Evolutionary conservation across 2,797 vertebrate genomes (phyloP).

Genomic region (Anguilla obscura): DNA sequence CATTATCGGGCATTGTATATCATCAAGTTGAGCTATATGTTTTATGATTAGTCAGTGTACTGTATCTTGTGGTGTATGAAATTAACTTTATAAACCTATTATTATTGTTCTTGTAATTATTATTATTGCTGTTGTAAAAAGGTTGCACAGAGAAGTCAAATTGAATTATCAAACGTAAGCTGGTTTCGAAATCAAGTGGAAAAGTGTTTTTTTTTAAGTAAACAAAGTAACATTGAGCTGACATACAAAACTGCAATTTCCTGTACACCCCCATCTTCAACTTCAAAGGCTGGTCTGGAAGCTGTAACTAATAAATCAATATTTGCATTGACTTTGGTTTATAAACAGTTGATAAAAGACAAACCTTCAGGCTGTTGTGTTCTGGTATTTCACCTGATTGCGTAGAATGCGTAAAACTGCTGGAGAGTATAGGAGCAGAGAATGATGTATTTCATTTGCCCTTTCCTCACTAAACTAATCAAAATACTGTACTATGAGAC

Average conservation of each 20-base stretch:
- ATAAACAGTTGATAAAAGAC: not conserved
- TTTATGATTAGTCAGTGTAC: slow-evolving; percentile 13
- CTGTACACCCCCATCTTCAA: not conserved
- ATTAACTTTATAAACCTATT: not conserved
- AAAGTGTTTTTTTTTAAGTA: slow-evolving; percentile 31
- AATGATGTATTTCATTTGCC: not conserved
- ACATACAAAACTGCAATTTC: slow-evolving; percentile 19
- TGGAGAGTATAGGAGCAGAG: not conserved
- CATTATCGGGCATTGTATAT: not conserved
- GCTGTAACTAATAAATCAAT: not conserved
- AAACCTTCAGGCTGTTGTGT: not conserved
- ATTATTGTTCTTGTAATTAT: not conserved
- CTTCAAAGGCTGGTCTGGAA: slow-evolving; percentile 42
- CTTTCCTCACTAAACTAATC: slow-evolving; percentile 15
- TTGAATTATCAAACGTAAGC: not conserved
- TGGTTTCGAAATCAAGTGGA: slow-evolving; percentile 7
- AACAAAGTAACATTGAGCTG: slow-evolving; percentile 30
- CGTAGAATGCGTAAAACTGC: not conserved
- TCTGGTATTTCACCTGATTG: slow-evolving; percentile 21
- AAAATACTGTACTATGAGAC: slow-evolving; percentile 33
- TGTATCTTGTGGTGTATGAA: not conserved
- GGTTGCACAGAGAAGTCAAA: too few relatives aligned
- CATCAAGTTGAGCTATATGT: not conserved
- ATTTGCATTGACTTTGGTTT: slow-evolving; percentile 21
- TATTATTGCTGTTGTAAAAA: not conserved